These are phyloP conservation scores for Drosophila nasuta DNA, from an alignment of 1,140 invertebrate genomes.

Conservation along the genomic window DNA sequence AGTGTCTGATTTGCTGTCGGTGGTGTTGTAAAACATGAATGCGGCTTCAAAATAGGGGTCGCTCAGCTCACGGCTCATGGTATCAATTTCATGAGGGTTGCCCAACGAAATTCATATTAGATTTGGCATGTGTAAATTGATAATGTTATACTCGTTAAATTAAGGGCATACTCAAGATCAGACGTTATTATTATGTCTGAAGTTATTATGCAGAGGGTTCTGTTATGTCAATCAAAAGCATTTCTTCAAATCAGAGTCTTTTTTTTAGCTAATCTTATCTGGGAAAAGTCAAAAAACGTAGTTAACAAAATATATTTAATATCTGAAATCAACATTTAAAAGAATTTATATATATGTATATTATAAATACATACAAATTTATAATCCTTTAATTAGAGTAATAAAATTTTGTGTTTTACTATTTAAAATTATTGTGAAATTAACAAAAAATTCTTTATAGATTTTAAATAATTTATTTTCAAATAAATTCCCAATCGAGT, in stretches of 20 bases:
- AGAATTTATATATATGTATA: too few relatives aligned
- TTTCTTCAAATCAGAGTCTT: neutral
- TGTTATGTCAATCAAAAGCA: neutral
- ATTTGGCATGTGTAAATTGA: conserved; percentile 17
- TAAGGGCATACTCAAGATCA: neutral
- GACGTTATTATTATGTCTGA: neutral
- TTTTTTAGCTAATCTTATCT: neutral
- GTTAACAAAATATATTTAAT: too few relatives aligned
- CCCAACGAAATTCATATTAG: conserved; percentile 11
- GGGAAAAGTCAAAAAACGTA: neutral
- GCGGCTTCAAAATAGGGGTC: conserved; percentile 23
- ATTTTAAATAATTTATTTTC: too few relatives aligned
- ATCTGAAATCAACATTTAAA: too few relatives aligned
- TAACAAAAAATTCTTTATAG: too few relatives aligned
- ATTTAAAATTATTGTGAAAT: too few relatives aligned
- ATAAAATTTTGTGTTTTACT: too few relatives aligned
- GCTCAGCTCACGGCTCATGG: conserved; percentile 9
- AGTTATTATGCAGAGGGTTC: neutral
- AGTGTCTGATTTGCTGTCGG: conserved; percentile 27
- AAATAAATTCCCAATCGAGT: too few relatives aligned
- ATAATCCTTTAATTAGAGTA: too few relatives aligned
- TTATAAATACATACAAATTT: too few relatives aligned
- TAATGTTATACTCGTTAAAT: neutral
- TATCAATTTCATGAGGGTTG: conserved; percentile 30
- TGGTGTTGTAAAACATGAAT: conserved; percentile 50